phyloP scores from a whole-genome alignment of 37 sponge, comb jelly and placozoan genomes.

The Bolinopsis microptera region DNA sequence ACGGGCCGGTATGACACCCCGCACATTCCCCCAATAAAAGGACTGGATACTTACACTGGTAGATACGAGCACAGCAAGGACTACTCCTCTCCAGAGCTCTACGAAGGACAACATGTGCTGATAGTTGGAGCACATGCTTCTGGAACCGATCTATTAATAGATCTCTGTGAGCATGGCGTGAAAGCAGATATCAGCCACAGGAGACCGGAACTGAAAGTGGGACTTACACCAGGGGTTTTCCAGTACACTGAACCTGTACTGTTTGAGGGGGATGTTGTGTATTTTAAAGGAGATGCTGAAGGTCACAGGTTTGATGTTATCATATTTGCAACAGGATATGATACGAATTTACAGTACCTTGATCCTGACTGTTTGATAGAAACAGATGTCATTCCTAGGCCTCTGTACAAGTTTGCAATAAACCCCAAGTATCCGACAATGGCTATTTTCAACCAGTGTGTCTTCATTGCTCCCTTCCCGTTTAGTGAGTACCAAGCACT shows the following conservation, averaged over 20 bases:
- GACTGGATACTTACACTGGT: not conserved
- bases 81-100: not conserved
- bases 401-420: not conserved
- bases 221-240: not conserved
- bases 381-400: not conserved
- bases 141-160: not conserved
- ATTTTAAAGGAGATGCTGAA: not conserved
- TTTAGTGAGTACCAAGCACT: slow-evolving; percentile 20
- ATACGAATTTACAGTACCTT: not conserved
- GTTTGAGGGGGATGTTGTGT: not conserved
- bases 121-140: slow-evolving; percentile 24
- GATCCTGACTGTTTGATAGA: not conserved
- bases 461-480: not conserved
- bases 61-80: not conserved
- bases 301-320: slow-evolving; percentile 1
- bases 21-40: not conserved
- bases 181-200: not conserved
- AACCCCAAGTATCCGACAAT: not conserved
- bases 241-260: not conserved
- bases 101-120: slow-evolving; percentile 3
- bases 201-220: not conserved
- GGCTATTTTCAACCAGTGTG: slow-evolving; percentile 20
- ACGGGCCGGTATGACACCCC: slow-evolving; percentile 3
- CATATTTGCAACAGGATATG: slow-evolving; percentile 16
- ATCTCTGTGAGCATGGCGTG: not conserved